Evolutionary conservation across 2,113 vertebrate species (phyloP).

Genomic region (Poecilia latipinna): DNA sequence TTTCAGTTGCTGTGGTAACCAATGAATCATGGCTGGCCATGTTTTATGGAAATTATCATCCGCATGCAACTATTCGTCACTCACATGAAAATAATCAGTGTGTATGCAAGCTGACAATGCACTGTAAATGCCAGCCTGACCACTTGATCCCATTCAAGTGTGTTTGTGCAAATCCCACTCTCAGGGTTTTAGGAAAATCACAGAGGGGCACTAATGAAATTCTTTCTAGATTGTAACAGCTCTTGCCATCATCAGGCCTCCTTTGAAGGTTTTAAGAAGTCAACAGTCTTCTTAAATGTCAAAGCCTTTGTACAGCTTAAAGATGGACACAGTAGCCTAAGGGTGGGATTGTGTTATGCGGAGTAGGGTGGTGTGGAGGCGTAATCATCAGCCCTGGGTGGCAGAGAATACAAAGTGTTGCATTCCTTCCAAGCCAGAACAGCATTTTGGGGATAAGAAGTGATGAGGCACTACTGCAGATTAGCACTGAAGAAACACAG

Average conservation of each 20-base stretch:
- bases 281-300: constrained; percentile 65
- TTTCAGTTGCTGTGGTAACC: constrained; percentile 38
- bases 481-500: constrained; percentile 46
- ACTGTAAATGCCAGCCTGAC: constrained; percentile 43
- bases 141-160: constrained; percentile 47
- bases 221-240: constrained; percentile 62
- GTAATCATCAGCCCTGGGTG: constrained; percentile 59
- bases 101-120: constrained; percentile 19
- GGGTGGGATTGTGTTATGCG: constrained; percentile 35
- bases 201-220: constrained; percentile 67
- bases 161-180: constrained; percentile 48
- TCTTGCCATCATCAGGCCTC: constrained; percentile 17
- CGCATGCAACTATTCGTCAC: constrained; percentile 18
- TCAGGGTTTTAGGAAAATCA: constrained; percentile 46
- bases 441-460: constrained; percentile 55
- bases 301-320: constrained; percentile 63
- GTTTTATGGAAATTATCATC: constrained; percentile 49
- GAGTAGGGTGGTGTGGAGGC: constrained; percentile 20
- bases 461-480: constrained; percentile 58
- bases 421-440: constrained; percentile 58
- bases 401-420: constrained; percentile 51
- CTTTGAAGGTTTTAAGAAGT: constrained; percentile 70
- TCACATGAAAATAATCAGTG: constrained; percentile 35
- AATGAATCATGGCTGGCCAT: constrained; percentile 50
- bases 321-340: constrained; percentile 34